Percentiles rank a stretch among this genome's conserved stretches.
These are phyloP conservation scores for Iphiclides podalirius DNA, from an alignment of 2,888 invertebrate species.

Conservation along the genomic window DNA sequence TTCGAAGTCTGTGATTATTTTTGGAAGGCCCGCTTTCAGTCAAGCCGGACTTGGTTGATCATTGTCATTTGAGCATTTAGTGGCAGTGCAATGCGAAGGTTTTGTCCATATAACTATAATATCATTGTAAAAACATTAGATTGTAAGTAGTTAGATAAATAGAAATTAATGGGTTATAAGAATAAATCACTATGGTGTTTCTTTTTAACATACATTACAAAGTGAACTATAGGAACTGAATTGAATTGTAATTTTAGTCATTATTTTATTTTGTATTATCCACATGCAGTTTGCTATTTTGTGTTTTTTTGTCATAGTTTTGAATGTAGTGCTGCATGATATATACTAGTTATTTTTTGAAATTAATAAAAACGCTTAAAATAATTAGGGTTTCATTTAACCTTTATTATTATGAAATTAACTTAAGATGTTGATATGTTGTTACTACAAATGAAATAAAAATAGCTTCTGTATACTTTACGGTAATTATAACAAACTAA, in stretches of 20 bases:
- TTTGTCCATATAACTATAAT: constrained; percentile 29
- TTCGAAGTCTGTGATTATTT: constrained; percentile 28
- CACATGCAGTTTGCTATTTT: constrained; percentile 50
- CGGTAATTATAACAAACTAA: too few relatives aligned
- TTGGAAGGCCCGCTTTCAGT: constrained; percentile 5
- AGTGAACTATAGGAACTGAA: constrained; percentile 53
- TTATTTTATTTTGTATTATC: constrained; percentile 43
- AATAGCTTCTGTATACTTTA: too few relatives aligned
- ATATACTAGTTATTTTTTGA: constrained; percentile 75
- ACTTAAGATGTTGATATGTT: too few relatives aligned
- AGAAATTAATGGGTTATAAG: constrained; percentile 47
- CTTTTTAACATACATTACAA: constrained; percentile 51
- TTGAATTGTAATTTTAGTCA: constrained; percentile 24
- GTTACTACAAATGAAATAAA: too few relatives aligned
- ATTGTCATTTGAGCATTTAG: constrained; percentile 2
- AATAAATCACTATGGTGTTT: constrained; percentile 61
- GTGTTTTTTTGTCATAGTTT: constrained; percentile 71
- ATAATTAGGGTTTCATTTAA: constrained; percentile 34
- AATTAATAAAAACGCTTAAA: constrained; percentile 75
- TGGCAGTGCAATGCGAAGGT: constrained; percentile 23
- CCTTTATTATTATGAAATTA: neutral
- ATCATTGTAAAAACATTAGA: constrained; percentile 59
- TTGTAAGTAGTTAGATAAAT: constrained; percentile 56
- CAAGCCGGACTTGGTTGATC: neutral
- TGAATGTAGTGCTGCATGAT: constrained; percentile 69